A percentile compares a stretch with the other conserved stretches of the same genome.
Conservation (phyloP, 2,113 vertebrate genomes). For the Tympanuchus pallidicinctus region DNA sequence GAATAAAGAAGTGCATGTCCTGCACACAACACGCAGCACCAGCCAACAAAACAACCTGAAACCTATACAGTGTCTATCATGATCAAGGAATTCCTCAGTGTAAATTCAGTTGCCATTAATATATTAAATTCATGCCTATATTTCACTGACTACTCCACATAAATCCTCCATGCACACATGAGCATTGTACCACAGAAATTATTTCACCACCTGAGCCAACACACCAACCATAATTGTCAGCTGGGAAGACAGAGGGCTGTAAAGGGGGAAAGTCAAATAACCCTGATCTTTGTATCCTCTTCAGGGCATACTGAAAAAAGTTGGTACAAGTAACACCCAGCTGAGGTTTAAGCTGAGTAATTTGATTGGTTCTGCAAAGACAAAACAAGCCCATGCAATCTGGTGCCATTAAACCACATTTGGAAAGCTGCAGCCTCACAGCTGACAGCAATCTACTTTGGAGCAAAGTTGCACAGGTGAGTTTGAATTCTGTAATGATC, state of each 20-base stretch:
- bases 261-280: accelerated
- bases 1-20: background rate
- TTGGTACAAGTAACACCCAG: background rate
- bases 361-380: background rate
- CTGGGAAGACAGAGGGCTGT: background rate
- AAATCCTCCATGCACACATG: background rate
- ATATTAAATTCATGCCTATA: background rate
- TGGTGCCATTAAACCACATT: too few species aligned
- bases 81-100: background rate
- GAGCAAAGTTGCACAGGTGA: background rate
- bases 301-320: background rate
- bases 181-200: background rate
- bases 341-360: background rate
- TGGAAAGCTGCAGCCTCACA: background rate
- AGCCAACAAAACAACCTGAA: background rate
- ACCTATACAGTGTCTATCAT: background rate
- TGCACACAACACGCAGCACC: background rate
- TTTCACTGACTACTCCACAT: background rate
- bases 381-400: accelerated
- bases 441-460: background rate
- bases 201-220: background rate
- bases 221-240: background rate
- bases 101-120: background rate
- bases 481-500: background rate
- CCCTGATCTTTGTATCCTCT: background rate